Evolutionary conservation across 2,888 invertebrate genomes (phyloP).

Genomic region (Cartodere bifasciata): DNA sequence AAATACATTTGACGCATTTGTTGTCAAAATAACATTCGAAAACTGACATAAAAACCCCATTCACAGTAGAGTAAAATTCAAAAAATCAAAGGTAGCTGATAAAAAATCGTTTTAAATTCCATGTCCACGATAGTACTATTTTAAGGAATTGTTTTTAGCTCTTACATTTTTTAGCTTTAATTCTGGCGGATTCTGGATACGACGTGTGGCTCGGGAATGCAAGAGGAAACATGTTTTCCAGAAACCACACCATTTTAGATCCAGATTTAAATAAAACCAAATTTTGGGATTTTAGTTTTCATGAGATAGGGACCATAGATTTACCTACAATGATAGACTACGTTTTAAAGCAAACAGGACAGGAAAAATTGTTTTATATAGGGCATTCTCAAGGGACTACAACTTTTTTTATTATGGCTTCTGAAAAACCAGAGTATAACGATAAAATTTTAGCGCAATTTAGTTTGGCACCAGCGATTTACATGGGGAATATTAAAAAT

Average conservation of each 20-base stretch:
- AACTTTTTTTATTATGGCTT: slow-evolving; percentile 48
- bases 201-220: slow-evolving; percentile 77
- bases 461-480: slow-evolving; percentile 53
- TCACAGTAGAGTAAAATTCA: too few relatives aligned
- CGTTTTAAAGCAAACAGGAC: slow-evolving; percentile 41
- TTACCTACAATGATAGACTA: slow-evolving; percentile 66
- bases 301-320: slow-evolving; percentile 64
- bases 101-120: too few relatives aligned
- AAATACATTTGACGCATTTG: too few relatives aligned
- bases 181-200: too few relatives aligned
- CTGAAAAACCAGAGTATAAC: slow-evolving; percentile 47
- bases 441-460: slow-evolving; percentile 48
- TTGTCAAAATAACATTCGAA: too few relatives aligned
- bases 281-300: slow-evolving; percentile 66
- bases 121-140: too few relatives aligned
- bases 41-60: too few relatives aligned
- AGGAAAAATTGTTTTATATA: too few relatives aligned
- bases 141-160: too few relatives aligned
- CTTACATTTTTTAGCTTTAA: too few relatives aligned
- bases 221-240: slow-evolving; percentile 58
- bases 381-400: slow-evolving; percentile 68
- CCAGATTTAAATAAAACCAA: slow-evolving; percentile 30
- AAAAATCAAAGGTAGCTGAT: too few relatives aligned
- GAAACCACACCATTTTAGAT: slow-evolving; percentile 38
- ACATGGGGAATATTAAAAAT: too few relatives aligned